Evolutionary conservation across 2,888 invertebrate species (phyloP), one percentile per base, ranked within the genome.

Genomic region (Acrobasis repandana): DNA sequence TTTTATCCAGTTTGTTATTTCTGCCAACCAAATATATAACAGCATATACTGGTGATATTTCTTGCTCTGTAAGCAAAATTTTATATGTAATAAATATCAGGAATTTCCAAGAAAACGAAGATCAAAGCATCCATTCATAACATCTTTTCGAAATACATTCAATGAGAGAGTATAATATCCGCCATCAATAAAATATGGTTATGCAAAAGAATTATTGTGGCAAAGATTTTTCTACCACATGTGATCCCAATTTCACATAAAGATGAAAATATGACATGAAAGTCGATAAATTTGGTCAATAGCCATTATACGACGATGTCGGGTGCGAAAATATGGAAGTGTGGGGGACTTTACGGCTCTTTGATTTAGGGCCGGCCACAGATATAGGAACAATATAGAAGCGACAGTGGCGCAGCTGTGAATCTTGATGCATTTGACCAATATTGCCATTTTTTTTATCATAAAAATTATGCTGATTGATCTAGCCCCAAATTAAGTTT

Each of bases 211-310:
- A 79, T 82, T 80, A 82, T 80, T 72, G 75, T 76, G 71, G 69
- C 73, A 65, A 76, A 71, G 75, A 67, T 75, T 77, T 72, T 75
- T 71, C 73, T 76, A 74, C 77, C 79, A 81, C 79, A 79, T 77
- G 77, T 74, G 74, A 72, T 79, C 76, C 82, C 84, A 83, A 85
- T 86, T 80, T 76, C 74, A 75, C 86, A 89, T 86, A 88, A 87
- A 86, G 85, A 88, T 86, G 85, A 84, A 88, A 89, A 88, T 87
- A 88, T 86, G 88, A 88, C 88, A 84, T 80, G 82, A 86, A 86
- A 86, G 85, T 87, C 89, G 83, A 90, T 91, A 90, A 90, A 91
- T 91, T 89, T 88, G 85, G 85, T 88, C 90, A 88, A 90, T 87
- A 85, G 89, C 89, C 82, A 90, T 91, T 90, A 90, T 85, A 88